Evolutionary conservation across 2,797 vertebrate species (phyloP), one percentile per base, ranked within the genome.

Genomic region (Geotrypetes seraphini): DNA sequence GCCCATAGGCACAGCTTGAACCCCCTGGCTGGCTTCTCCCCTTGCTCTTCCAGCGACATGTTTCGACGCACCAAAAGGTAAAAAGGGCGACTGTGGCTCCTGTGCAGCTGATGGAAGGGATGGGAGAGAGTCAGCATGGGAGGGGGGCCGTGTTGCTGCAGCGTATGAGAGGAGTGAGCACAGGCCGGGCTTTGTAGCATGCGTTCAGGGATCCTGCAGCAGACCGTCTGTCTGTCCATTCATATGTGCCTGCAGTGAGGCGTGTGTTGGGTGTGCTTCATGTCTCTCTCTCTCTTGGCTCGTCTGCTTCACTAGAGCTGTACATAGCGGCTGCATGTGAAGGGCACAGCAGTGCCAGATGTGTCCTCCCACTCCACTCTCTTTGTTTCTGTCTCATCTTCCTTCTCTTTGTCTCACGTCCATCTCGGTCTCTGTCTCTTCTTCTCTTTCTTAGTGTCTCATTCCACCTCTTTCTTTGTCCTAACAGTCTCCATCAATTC

Each of bases 11-110:
- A 60, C 67, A 60, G 66, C 65, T 60, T 69, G 68, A 62, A 46
- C 67, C 66, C 25, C 57, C 37, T 62, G 65, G 58, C 63, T 68
- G 59, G 75, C 66, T 65, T 55, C 77, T 64, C 66, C 71, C 54
- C 15, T 38, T 5, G 35, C 63, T 61, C 49, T 59, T 63, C 72
- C 57, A 74, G 72, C 83, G 83, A 74, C 72, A 90, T 91, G 89
- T 91, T 91, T 69, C 89, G 89, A 75, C 84, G 89, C 66, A 88
- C 84, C 45, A 90, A 90, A 82, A 91, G 88, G 89, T 91, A 91
- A 81, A 19, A 14, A n/a, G 11, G 12, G 7, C 12, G 36, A 31
- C 7, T 13, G 22, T 25, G 18, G 25, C 23, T 9, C 10, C 12
- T 22, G 20, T 7, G 5, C 6, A 23, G 7, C n/a, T n/a, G 12